A percentile compares a stretch with the other conserved stretches of the same genome.
Evolutionary conservation across 2,888 invertebrate genomes (phyloP).

Genomic region (Chromoteleia sp.): DNA sequence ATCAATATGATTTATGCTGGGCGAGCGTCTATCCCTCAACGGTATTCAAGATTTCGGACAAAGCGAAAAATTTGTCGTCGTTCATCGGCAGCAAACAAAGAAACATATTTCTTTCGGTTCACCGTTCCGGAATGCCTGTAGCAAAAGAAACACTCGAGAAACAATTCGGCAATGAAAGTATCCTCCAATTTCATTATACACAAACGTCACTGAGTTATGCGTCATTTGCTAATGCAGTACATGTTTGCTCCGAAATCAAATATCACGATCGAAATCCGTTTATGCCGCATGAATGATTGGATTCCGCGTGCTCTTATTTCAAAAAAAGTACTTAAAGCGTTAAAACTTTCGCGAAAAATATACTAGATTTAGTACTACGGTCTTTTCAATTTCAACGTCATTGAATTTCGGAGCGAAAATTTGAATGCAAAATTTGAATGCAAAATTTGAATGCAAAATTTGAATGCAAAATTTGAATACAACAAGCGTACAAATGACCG

Average conservation of each 20-base stretch:
- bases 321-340: constrained; percentile 61
- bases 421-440: not conserved
- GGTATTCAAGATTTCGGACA: constrained; percentile 62
- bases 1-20: constrained; percentile 65
- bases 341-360: constrained; percentile 52
- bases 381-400: constrained; percentile 14
- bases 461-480: too few relatives aligned
- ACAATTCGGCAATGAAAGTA: constrained; percentile 64
- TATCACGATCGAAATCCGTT: constrained; percentile 61
- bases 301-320: constrained; percentile 47
- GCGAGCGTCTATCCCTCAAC: constrained; percentile 48
- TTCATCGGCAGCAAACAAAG: constrained; percentile 64
- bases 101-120: constrained; percentile 58
- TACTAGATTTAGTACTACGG: constrained; percentile 49
- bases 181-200: constrained; percentile 64
- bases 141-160: constrained; percentile 51
- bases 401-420: constrained; percentile 18
- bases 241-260: constrained; percentile 62
- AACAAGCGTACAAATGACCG: too few relatives aligned
- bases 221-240: constrained; percentile 69
- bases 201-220: constrained; percentile 64
- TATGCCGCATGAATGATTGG: constrained; percentile 62
- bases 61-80: constrained; percentile 59
- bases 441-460: too few relatives aligned
- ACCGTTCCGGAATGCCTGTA: constrained; percentile 21